phyloP scores from a whole-genome alignment of 2,113 vertebrate genomes.

The Orientallactaga bullata region DNA sequence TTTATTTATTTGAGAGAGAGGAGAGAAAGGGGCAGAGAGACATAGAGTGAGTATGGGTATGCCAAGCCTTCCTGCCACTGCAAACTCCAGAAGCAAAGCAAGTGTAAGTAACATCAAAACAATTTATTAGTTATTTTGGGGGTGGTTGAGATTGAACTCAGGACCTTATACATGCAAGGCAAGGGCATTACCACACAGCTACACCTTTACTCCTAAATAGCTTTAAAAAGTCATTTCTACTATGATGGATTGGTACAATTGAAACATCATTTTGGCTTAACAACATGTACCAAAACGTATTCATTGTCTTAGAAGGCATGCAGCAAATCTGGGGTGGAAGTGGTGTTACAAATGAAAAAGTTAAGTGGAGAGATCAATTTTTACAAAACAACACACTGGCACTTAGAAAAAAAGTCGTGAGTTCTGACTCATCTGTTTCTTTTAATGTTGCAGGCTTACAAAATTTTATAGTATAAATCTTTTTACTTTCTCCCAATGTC shows the following conservation, averaged over 20 bases:
- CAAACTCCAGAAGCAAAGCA: neutral
- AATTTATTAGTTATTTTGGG: neutral
- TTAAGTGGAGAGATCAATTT: neutral
- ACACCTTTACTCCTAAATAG: neutral
- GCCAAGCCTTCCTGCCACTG: too few relatives aligned
- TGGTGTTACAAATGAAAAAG: neutral
- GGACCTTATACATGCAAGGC: neutral
- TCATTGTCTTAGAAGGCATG: neutral
- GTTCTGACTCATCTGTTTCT: neutral
- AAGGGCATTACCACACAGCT: neutral
- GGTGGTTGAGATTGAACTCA: neutral
- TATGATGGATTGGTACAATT: neutral
- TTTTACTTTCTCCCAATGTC: neutral
- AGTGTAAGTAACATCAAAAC: neutral
- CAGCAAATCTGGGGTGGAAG: neutral
- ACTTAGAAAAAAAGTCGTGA: neutral
- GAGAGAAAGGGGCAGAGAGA: too few relatives aligned
- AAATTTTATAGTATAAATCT: neutral
- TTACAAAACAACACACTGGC: neutral
- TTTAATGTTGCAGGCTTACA: neutral
- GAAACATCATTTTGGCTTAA: neutral
- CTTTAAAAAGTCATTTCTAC: neutral
- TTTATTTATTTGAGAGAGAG: neutral
- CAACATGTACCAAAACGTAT: neutral
- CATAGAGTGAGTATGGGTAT: too few relatives aligned